Base-by-base conservation (phyloP, 2,797 vertebrate species). In the Protonibea diacanthus region DNA sequence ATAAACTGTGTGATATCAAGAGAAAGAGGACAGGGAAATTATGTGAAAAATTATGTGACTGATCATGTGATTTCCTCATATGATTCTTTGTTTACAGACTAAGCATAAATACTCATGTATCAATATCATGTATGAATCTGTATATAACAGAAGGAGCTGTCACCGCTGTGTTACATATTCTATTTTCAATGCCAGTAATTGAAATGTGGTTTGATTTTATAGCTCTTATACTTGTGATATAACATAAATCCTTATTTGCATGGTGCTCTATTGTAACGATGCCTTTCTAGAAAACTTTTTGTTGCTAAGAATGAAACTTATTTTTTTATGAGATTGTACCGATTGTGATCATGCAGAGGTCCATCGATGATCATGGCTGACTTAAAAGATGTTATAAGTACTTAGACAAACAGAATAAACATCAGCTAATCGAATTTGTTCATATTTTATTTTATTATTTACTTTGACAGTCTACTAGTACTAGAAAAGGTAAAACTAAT, bases 381-480 rank as follows among this genome's bases (percentile, higher is more conserved):
- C 4, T n/a, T 57, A 23, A 69, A 66, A 33, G 1, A 17, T 55
- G 8, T 44, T 4, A 51, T 29, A 51, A 55, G 4, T 14, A 53
- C 5, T 25, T 8, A 38, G 33, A 18, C 20, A 67, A 27, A 49
- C 58, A 64, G 38, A 81, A 85, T 82, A 80, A 80, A 85, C 18
- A n/a, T 12, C 21, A 38, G 2, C 33, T 38, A 38, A 38, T 38
- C 8, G 8, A 38, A 38, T 47, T 33, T 63, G 6, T 55, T 53
- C 9, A 47, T 10, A 56, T 23, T 47, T 27, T 58, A 0, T 62
- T 44, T 14, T 64, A 12, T n/a, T 51, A 0, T 71, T 71, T 59
- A 47, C 1, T 53, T 44, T 59, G 8, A 63, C 12, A 2, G 27
- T 12, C 3, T 42, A 6, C 9, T 5, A 47, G 18, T 48, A 6